These are phyloP conservation scores for Lophotriccus pileatus DNA, from an alignment of 2,797 vertebrate genomes.

Conservation along the genomic window DNA sequence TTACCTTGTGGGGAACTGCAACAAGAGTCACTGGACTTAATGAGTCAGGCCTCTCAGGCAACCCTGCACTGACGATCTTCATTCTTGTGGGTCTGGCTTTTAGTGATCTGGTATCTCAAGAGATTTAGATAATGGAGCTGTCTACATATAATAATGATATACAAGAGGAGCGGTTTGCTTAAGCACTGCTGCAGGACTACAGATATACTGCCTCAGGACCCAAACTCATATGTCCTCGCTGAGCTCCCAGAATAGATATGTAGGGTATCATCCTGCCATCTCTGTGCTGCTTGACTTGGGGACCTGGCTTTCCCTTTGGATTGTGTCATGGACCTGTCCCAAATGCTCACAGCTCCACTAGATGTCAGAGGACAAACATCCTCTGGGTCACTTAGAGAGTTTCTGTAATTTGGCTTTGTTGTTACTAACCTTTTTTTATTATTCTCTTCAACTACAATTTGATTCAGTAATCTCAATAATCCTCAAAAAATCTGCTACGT, in stretches of 20 bases:
- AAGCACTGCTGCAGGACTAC: rapidly evolving
- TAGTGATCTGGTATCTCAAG: not conserved
- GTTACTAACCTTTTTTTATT: not conserved
- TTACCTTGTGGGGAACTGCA: not conserved
- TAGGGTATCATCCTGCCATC: not conserved
- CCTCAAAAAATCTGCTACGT: not conserved
- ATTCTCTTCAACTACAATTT: not conserved
- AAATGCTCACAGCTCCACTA: not conserved
- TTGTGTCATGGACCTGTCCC: not conserved
- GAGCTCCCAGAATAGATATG: rapidly evolving
- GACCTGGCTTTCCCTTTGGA: not conserved
- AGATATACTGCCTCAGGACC: not conserved
- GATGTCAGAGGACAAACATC: not conserved
- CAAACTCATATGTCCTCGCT: not conserved
- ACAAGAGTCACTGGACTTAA: not conserved
- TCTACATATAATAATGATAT: not conserved
- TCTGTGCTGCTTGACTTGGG: not conserved
- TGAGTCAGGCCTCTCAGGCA: not conserved
- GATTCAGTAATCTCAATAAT: not conserved
- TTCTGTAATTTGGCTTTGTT: not conserved
- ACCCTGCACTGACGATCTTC: not conserved
- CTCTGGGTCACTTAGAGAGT: not conserved
- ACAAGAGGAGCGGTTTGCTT: not conserved
- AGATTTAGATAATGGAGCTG: rapidly evolving
- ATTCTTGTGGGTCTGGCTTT: not conserved